A percentile compares a stretch with the other conserved stretches of the same genome.
Conservation (phyloP, 2,797 vertebrate species). For the Siniperca obscura region DNA sequence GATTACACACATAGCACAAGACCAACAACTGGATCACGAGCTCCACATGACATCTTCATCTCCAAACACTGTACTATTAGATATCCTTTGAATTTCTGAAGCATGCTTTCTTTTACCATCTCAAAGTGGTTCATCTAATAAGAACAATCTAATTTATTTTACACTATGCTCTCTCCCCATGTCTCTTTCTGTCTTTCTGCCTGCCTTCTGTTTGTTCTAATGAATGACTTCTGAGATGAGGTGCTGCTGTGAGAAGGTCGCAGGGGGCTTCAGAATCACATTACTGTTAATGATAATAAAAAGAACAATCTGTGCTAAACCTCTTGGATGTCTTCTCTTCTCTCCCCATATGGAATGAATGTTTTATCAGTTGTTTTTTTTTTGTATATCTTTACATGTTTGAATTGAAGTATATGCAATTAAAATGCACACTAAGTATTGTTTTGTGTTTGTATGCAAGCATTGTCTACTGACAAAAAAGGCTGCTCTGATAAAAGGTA, state of each 20-base stretch:
- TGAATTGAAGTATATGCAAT: conserved; percentile 67
- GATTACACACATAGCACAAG: conserved; percentile 67
- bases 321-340: conserved; percentile 74
- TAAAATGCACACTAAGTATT: conserved; percentile 73
- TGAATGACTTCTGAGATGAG: conserved; percentile 86
- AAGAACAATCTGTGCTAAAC: conserved; percentile 85
- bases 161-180: conserved; percentile 61
- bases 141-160: conserved; percentile 80
- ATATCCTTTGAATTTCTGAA: conserved; percentile 56
- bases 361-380: conserved; percentile 78
- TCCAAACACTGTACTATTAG: conserved; percentile 45
- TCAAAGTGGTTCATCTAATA: conserved; percentile 68
- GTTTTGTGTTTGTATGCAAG: conserved; percentile 41
- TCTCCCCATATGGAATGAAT: conserved; percentile 76
- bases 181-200: conserved; percentile 61
- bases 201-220: conserved; percentile 86
- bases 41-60: conserved; percentile 58
- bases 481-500: conserved; percentile 71
- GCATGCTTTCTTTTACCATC: conserved; percentile 36
- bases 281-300: conserved; percentile 88
- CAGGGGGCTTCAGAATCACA: conserved; percentile 83
- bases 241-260: conserved; percentile 84
- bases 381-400: conserved; percentile 60
- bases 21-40: conserved; percentile 67
- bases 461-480: conserved; percentile 57